phyloP scores from a whole-genome alignment of 2,888 invertebrate genomes.

The Cheilosia pagana region DNA sequence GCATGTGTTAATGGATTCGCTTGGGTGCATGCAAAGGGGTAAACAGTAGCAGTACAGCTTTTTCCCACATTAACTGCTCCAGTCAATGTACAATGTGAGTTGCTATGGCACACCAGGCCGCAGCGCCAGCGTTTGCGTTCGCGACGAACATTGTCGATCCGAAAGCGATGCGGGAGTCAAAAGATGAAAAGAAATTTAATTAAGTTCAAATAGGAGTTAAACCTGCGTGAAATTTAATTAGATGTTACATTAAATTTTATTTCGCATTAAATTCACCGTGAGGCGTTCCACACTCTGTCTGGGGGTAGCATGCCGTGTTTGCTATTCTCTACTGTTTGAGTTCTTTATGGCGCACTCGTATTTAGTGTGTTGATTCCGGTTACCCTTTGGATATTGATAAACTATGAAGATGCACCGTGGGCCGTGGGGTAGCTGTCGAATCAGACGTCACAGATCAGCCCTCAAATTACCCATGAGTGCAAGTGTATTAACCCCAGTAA shows the following conservation, averaged over 20 bases:
- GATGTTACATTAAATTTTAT: constrained; percentile 61
- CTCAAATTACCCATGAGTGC: constrained; percentile 8
- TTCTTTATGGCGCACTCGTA: neutral
- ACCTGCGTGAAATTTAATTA: constrained; percentile 62
- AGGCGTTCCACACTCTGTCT: constrained; percentile 3
- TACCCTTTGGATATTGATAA: neutral
- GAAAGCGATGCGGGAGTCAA: constrained; percentile 56
- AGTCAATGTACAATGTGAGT: constrained; percentile 6
- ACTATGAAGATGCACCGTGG: no score
- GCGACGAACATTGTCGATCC: constrained; percentile 22
- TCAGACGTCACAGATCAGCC: constrained; percentile 25
- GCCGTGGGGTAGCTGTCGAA: neutral
- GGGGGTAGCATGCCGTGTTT: neutral
- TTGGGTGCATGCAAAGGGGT: constrained; percentile 27
- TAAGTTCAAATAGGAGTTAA: constrained; percentile 55
- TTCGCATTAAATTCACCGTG: constrained; percentile 51
- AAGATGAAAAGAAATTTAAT: constrained; percentile 59
- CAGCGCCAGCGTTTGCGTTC: neutral
- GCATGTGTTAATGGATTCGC: constrained; percentile 54
- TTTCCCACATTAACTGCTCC: constrained; percentile 8
- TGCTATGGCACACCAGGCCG: neutral
- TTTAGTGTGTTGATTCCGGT: neutral
- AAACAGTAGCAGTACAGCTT: constrained; percentile 12
- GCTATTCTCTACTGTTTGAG: neutral
- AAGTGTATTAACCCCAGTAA: constrained; percentile 12